Percentiles rank a stretch among this genome's conserved stretches.
Conservation (phyloP, 2,888 invertebrate genomes). For the Melangyna quadrimaculata region DNA sequence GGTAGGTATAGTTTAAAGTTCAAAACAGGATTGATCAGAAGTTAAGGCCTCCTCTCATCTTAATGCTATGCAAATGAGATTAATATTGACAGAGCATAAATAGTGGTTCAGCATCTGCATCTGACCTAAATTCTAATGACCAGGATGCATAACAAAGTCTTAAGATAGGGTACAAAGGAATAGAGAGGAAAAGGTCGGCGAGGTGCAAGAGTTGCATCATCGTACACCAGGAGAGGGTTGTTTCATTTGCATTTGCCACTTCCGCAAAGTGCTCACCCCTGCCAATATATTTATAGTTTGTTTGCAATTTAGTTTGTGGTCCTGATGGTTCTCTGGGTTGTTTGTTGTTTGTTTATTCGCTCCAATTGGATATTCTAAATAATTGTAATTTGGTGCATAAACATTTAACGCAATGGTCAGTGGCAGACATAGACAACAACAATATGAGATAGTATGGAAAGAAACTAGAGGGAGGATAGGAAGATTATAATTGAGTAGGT, state of each 20-base stretch:
- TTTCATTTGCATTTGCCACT: conserved; percentile 44
- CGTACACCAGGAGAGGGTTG: not conserved
- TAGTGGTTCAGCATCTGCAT: conserved; percentile 20
- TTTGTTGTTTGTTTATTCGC: conserved; percentile 31
- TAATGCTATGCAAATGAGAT: conserved; percentile 61
- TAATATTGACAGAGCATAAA: conserved; percentile 50
- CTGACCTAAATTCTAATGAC: conserved; percentile 47
- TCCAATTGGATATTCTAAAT: conserved; percentile 50
- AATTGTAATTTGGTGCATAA: conserved; percentile 56
- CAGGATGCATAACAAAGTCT: conserved; percentile 34
- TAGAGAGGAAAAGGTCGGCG: not conserved
- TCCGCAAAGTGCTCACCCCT: conserved; percentile 37
- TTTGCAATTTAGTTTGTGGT: conserved; percentile 39
- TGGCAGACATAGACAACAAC: conserved; percentile 35
- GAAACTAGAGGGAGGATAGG: not conserved
- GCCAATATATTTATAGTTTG: not conserved
- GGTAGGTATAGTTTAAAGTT: not conserved
- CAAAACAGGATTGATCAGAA: conserved; percentile 32
- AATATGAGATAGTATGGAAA: not conserved
- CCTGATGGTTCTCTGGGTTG: not conserved
- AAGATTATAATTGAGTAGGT: not conserved
- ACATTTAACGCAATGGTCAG: conserved; percentile 32
- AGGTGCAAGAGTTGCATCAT: not conserved
- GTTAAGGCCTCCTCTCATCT: conserved; percentile 38
- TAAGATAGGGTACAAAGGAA: not conserved